A percentile compares a stretch with the other conserved stretches of the same genome.
phyloP scores from a whole-genome alignment of 2,113 vertebrate genomes.

The Daphoenositta chrysoptera region DNA sequence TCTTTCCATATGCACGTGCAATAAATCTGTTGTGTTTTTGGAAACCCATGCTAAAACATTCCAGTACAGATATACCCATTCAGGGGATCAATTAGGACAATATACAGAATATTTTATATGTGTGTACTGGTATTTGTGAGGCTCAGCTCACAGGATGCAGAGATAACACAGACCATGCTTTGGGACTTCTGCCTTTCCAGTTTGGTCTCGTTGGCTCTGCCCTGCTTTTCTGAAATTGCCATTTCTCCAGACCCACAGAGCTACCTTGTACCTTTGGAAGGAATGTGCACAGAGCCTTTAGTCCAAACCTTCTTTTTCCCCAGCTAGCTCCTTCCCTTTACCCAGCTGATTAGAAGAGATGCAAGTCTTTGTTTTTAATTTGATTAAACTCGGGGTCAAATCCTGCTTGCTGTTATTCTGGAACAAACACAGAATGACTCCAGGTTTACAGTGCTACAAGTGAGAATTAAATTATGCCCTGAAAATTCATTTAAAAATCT shows the following conservation, averaged over 20 bases:
- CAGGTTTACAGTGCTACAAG: background rate
- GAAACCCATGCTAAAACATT: background rate
- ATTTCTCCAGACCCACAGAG: background rate
- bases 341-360: background rate
- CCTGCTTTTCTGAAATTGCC: background rate
- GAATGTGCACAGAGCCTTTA: background rate
- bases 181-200: background rate
- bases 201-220: background rate
- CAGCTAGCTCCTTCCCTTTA: background rate
- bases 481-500: slow-evolving; percentile 61
- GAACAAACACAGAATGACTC: background rate
- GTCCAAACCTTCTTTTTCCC: background rate
- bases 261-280: background rate
- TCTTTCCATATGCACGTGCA: background rate
- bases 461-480: slow-evolving; percentile 36
- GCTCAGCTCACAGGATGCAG: background rate
- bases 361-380: background rate
- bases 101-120: background rate
- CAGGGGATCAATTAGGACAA: background rate
- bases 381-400: background rate
- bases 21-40: background rate
- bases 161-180: background rate
- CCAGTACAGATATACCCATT: background rate
- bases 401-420: background rate
- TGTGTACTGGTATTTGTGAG: background rate